Percentiles rank a stretch among this genome's conserved stretches.
Evolutionary conservation across 2,797 vertebrate species (phyloP).

Genomic region (Myripristis jacobus): DNA sequence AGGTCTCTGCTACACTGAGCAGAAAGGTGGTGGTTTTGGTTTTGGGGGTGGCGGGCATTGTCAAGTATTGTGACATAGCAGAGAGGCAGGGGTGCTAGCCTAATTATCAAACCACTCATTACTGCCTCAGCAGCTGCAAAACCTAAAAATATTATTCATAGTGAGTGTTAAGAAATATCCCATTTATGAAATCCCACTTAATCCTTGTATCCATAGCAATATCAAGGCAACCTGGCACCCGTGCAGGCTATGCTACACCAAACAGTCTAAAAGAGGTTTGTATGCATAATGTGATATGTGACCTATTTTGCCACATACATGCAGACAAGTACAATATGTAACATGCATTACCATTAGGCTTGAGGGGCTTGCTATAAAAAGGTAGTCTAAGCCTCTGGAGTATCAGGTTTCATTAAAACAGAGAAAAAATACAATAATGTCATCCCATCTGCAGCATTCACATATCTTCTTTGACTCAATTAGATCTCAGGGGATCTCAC

Average conservation of each 20-base stretch:
- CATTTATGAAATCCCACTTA: slow-evolving; percentile 70
- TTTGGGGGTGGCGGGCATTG: slow-evolving; percentile 40
- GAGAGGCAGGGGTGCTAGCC: slow-evolving; percentile 34
- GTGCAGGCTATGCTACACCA: slow-evolving; percentile 51
- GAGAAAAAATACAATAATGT: slow-evolving; percentile 65
- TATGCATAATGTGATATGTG: slow-evolving; percentile 71
- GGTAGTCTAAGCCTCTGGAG: slow-evolving; percentile 66
- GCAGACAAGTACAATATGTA: slow-evolving; percentile 58
- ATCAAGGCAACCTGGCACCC: slow-evolving; percentile 66
- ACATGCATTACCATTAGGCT: slow-evolving; percentile 66
- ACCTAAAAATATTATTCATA: slow-evolving; percentile 76
- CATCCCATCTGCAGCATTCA: slow-evolving; percentile 60
- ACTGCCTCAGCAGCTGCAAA: slow-evolving; percentile 70
- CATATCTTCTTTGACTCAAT: slow-evolving; percentile 64
- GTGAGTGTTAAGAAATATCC: slow-evolving; percentile 66
- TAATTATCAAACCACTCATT: slow-evolving; percentile 73
- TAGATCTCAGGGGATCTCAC: slow-evolving; percentile 55
- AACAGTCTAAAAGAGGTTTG: slow-evolving; percentile 67
- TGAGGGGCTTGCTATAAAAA: slow-evolving; percentile 72
- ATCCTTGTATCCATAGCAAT: slow-evolving; percentile 78
- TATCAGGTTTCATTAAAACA: slow-evolving; percentile 72
- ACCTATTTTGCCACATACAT: slow-evolving; percentile 73
- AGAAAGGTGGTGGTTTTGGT: slow-evolving; percentile 1
- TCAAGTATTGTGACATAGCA: slow-evolving; percentile 62
- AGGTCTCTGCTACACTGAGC: slow-evolving; percentile 60